A percentile compares a stretch with the other conserved stretches of the same genome.
Conservation (phyloP, 2,888 invertebrate genomes). For the Brenthis ino region DNA sequence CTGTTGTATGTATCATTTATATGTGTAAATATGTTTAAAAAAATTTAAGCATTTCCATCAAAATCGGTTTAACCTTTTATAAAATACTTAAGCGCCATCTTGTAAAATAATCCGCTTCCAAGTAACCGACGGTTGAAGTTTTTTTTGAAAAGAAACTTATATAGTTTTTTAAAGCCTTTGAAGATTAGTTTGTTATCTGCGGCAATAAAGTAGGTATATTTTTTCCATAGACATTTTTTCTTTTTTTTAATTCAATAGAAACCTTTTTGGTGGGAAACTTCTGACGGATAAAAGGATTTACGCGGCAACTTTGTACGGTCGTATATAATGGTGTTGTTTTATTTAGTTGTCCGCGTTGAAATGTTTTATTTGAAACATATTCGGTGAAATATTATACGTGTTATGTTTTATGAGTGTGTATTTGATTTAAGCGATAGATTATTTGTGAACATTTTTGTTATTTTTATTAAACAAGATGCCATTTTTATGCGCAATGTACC, state of each 20-base stretch:
- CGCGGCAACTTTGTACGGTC: constrained; percentile 34
- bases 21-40: background rate
- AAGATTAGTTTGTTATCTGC: constrained; percentile 75
- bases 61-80: constrained; percentile 13
- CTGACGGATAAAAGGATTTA: constrained; percentile 19
- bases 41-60: constrained; percentile 1
- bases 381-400: constrained; percentile 2
- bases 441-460: no score
- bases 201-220: constrained; percentile 66
- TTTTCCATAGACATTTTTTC: constrained; percentile 43
- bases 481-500: no score
- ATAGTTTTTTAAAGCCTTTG: constrained; percentile 63
- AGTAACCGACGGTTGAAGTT: constrained; percentile 13
- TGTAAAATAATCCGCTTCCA: constrained; percentile 22
- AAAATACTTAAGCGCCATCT: constrained; percentile 12
- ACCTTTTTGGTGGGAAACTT: constrained; percentile 48
- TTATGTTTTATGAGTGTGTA: no score
- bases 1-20: background rate
- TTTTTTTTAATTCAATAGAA: constrained; percentile 47
- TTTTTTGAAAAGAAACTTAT: constrained; percentile 33
- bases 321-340: constrained; percentile 32
- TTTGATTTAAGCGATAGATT: no score
- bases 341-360: constrained; percentile 27
- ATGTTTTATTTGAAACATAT: constrained; percentile 13
- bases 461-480: no score